Evolutionary conservation across 2,888 invertebrate genomes (phyloP), one percentile per base, ranked within the genome.

Genomic region (Uropetala carovei): DNA sequence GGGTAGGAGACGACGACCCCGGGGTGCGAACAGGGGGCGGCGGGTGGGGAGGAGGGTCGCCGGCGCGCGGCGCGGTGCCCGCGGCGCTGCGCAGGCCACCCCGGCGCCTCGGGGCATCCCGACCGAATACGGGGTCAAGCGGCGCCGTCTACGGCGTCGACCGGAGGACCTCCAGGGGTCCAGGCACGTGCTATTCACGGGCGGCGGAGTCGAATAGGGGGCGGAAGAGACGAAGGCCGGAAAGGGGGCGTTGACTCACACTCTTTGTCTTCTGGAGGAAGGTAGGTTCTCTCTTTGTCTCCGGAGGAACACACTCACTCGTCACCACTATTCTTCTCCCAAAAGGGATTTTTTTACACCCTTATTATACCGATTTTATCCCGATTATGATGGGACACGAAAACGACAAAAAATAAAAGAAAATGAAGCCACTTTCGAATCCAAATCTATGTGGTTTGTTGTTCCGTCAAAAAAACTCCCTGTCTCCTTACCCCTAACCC

Each of bases 61-160:
- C 85, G 86, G 86, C 86, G 60, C 60, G 60, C 86, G 86, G 86
- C 86, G 86, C 86, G 86, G 57, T 27, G 83, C 83, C 83, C 83
- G 83, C 83, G 83, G 86, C 86, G 86, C 86, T 86, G 89, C 64
- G 89, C 64, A 89, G 64, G 68, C 89, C 89, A 64, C 89, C 89
- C 89, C 89, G 89, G 89, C 64, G 89, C 89, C 89, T 89, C 89
- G 89, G 89, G 89, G 89, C 89, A 89, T 89, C 89, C 89, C 89
- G 86, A 86, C 86, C 86, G 89, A 64, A 89, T 89, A 68, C 14
- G 30, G 64, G 89, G 64, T 89, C 89, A 68, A 64, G 89, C 86
- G 86, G 86, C 86, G 86, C 89, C 89, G 89, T 89, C 68, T 89
- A 64, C 30, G 89, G 89, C 89, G 64, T 57, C 85, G 85, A 22